A percentile compares a stretch with the other conserved stretches of the same genome.
These are phyloP conservation scores for Sphaerophoria taeniata DNA, from an alignment of 2,888 invertebrate genomes.

Conservation along the genomic window DNA sequence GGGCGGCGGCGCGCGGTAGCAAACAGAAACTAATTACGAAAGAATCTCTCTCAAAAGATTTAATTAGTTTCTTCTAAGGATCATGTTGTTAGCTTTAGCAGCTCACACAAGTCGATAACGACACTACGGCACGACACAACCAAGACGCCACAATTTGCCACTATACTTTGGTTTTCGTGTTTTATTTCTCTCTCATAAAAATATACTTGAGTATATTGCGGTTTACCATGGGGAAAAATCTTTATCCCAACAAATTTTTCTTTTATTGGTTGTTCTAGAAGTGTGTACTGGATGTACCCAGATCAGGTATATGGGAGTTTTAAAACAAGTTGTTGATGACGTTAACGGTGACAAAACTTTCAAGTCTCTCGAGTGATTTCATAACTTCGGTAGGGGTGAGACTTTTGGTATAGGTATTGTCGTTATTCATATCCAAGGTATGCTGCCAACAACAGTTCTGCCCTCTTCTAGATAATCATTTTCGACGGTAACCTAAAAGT, in stretches of 20 bases:
- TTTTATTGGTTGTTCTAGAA: neutral
- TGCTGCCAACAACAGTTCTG: conserved; percentile 30
- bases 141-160: conserved; percentile 59
- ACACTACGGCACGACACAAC: conserved; percentile 21
- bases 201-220: conserved; percentile 65
- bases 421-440: conserved; percentile 39
- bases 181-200: conserved; percentile 2
- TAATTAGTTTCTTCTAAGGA: conserved; percentile 74
- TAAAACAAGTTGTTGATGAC: conserved; percentile 64
- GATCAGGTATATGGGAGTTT: conserved; percentile 62
- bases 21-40: conserved; percentile 75
- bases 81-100: conserved; percentile 73
- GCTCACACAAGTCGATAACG: conserved; percentile 66
- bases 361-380: conserved; percentile 49
- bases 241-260: conserved; percentile 18
- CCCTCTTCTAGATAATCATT: conserved; percentile 41
- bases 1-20: conserved; percentile 13
- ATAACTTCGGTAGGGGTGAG: neutral
- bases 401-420: conserved; percentile 18
- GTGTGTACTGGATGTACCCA: conserved; percentile 23
- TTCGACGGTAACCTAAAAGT: conserved; percentile 51
- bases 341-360: conserved; percentile 62
- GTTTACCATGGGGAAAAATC: conserved; percentile 53
- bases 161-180: conserved; percentile 35
- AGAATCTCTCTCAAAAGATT: conserved; percentile 75